A percentile compares a stretch with the other conserved stretches of the same genome.
phyloP scores from a whole-genome alignment of 2,113 vertebrate genomes.

The Oreochromis niloticus region DNA sequence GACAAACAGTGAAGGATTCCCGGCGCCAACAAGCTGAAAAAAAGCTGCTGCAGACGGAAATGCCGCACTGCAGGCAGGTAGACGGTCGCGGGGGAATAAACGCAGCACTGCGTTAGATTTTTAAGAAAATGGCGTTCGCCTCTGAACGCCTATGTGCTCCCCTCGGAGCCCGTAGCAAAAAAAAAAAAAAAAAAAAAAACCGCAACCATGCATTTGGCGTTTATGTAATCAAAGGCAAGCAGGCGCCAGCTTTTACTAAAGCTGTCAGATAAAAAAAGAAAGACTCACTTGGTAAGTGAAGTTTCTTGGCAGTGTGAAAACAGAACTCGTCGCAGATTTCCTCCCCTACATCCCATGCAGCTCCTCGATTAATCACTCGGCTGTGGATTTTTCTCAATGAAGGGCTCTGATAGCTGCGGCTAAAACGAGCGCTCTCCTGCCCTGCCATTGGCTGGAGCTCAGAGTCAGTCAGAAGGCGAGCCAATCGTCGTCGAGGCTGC shows the following conservation, averaged over 20 bases:
- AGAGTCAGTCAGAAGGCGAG: slow-evolving; percentile 11
- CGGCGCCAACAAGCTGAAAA: background rate
- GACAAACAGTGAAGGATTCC: background rate
- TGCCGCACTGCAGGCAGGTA: background rate
- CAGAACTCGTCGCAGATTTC: background rate
- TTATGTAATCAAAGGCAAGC: background rate
- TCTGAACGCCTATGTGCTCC: background rate
- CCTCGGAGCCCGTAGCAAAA: background rate
- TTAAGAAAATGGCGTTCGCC: slow-evolving; percentile 72
- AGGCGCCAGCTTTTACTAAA: background rate
- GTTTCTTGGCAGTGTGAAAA: background rate
- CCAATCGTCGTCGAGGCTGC: slow-evolving; percentile 34
- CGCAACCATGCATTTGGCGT: background rate
- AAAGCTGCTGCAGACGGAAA: background rate
- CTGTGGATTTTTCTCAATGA: slow-evolving; percentile 70
- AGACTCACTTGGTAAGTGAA: slow-evolving; percentile 24
- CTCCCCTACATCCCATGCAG: slow-evolving; percentile 28
- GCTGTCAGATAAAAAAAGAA: background rate
- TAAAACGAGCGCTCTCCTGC: background rate
- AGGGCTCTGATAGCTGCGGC: slow-evolving; percentile 11
- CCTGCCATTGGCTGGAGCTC: slow-evolving; percentile 40
- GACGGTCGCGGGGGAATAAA: background rate
- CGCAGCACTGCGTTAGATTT: background rate
- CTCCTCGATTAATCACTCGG: slow-evolving; percentile 35
- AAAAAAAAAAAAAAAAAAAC: rapidly evolving